phyloP scores from a whole-genome alignment of 2,797 vertebrate species.

The Pagetopsis macropterus region DNA sequence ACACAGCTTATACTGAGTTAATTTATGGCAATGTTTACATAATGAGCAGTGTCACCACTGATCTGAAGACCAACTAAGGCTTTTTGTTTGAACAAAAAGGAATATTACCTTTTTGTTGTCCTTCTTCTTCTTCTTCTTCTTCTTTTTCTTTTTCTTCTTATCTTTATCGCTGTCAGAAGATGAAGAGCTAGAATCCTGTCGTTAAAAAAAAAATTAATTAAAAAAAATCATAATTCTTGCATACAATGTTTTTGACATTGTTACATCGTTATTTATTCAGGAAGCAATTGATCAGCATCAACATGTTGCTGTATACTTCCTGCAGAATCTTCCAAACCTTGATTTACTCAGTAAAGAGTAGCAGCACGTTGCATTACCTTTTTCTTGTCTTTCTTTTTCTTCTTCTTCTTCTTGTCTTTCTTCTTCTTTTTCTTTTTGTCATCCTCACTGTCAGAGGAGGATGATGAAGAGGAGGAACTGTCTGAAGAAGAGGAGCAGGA shows the following conservation, averaged over 20 bases:
- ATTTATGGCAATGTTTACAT: not conserved
- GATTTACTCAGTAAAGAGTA: not conserved
- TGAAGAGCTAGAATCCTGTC: constrained; percentile 66
- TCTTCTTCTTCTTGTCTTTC: constrained; percentile 59
- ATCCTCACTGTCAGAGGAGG: constrained; percentile 65
- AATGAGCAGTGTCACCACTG: not conserved
- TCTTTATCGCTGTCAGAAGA: constrained; percentile 69
- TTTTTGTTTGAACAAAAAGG: not conserved
- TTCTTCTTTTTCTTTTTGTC: constrained; percentile 65
- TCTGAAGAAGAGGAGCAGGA: constrained; percentile 70
- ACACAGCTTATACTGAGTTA: not conserved
- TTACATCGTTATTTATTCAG: not conserved
- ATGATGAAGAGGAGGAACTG: constrained; percentile 59
- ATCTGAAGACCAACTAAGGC: not conserved
- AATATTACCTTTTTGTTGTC: constrained; percentile 53
- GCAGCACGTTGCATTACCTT: constrained; percentile 32
- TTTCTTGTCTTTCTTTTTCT: constrained; percentile 63
- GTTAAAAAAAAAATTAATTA: not conserved
- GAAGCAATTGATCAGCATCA: not conserved
- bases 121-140: constrained; percentile 52
- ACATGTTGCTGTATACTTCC: not conserved
- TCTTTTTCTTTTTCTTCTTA: constrained; percentile 62
- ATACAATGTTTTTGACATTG: not conserved
- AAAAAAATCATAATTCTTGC: not conserved
- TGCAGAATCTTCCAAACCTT: not conserved